phyloP scores from a whole-genome alignment of 2,888 invertebrate genomes.

The Erebia epiphron region DNA sequence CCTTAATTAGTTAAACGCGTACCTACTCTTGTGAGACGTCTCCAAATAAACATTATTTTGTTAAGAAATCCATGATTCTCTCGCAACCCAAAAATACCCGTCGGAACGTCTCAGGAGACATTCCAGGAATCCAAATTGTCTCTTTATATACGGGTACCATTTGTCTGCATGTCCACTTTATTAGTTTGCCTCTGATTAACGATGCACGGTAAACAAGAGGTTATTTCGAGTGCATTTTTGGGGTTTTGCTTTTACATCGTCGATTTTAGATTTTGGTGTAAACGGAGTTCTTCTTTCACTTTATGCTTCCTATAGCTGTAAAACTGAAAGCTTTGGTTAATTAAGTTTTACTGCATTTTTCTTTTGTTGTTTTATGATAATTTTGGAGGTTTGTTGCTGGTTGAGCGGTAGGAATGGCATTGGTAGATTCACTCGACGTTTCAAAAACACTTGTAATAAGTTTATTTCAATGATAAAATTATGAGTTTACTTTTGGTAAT shows the following conservation, averaged over 20 bases:
- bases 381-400: too few species aligned
- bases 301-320: neutral
- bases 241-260: conserved; percentile 30
- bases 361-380: neutral
- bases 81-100: conserved; percentile 40
- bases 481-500: too few species aligned
- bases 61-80: conserved; percentile 30
- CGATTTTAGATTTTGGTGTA: conserved; percentile 15
- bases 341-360: neutral
- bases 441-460: too few species aligned
- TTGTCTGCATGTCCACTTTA: conserved; percentile 72
- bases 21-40: conserved; percentile 1
- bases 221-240: conserved; percentile 49
- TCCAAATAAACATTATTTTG: conserved; percentile 32
- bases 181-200: conserved; percentile 68
- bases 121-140: conserved; percentile 68
- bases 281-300: neutral
- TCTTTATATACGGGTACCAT: conserved; percentile 58
- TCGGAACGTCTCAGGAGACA: conserved; percentile 43
- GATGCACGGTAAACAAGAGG: conserved; percentile 51
- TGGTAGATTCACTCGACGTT: too few species aligned
- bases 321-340: neutral
- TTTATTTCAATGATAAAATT: too few species aligned
- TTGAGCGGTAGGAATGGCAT: too few species aligned
- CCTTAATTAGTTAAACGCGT: neutral